Evolutionary conservation across 2,113 vertebrate species (phyloP).

Genomic region (Maylandia zebra): DNA sequence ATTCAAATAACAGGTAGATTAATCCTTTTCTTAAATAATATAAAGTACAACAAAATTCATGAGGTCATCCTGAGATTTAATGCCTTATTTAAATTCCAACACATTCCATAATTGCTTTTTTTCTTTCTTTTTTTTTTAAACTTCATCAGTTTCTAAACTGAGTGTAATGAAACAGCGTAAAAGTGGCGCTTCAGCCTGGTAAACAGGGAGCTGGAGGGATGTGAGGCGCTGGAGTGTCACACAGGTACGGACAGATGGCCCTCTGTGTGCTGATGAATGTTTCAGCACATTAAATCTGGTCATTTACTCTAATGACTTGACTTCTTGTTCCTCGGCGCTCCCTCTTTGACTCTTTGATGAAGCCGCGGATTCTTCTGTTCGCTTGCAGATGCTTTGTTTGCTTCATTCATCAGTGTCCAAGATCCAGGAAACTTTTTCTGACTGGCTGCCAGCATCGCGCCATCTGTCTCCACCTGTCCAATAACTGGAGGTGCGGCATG

Average conservation of each 20-base stretch:
- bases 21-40: background rate
- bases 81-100: background rate
- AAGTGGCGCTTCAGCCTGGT: background rate
- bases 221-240: background rate
- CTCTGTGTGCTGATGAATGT: background rate
- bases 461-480: conserved; percentile 54
- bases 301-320: background rate
- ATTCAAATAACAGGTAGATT: rapidly evolving
- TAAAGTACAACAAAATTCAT: background rate
- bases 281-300: background rate
- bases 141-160: background rate
- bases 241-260: background rate
- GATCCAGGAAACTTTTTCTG: conserved; percentile 32
- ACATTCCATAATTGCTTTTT: background rate
- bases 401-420: conserved; percentile 44
- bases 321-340: background rate
- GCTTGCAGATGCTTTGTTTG: conserved; percentile 5
- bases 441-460: conserved; percentile 32
- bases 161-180: background rate
- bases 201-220: background rate
- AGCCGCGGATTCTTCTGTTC: background rate
- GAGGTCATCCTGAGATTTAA: background rate
- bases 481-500: conserved; percentile 12
- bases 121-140: background rate
- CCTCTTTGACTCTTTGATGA: background rate